Evolutionary conservation across 2,113 vertebrate genomes (phyloP).

Genomic region (Microcebus griseorufus): DNA sequence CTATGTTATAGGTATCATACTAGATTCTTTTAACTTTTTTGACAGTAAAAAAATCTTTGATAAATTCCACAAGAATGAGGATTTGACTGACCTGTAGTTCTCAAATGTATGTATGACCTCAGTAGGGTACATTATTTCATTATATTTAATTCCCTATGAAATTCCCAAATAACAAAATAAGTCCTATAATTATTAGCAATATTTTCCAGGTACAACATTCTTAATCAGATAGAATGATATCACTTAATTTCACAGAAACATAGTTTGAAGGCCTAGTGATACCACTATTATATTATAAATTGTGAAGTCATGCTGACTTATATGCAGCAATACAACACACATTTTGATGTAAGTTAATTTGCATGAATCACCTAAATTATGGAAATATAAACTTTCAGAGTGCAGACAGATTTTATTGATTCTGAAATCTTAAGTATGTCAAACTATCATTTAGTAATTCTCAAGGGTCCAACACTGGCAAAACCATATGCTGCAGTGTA

Average conservation of each 20-base stretch:
- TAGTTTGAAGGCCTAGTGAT: constrained; percentile 4
- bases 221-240: background rate
- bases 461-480: constrained; percentile 56
- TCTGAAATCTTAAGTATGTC: constrained; percentile 68
- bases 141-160: background rate
- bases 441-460: constrained; percentile 71
- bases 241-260: constrained; percentile 34
- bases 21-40: background rate
- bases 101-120: background rate
- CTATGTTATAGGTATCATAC: background rate
- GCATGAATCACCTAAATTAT: constrained; percentile 44
- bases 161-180: background rate
- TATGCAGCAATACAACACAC: background rate
- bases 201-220: background rate
- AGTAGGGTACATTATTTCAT: background rate
- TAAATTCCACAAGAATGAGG: background rate
- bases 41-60: background rate
- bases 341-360: constrained; percentile 30
- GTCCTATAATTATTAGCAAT: background rate
- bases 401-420: constrained; percentile 69
- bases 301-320: background rate
- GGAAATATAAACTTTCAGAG: constrained; percentile 20
- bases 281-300: background rate
- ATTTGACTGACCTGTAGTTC: background rate
- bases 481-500: constrained; percentile 57